These are phyloP conservation scores for Lasioglossum figueresi DNA, from an alignment of 2,888 invertebrate species.

Conservation along the genomic window DNA sequence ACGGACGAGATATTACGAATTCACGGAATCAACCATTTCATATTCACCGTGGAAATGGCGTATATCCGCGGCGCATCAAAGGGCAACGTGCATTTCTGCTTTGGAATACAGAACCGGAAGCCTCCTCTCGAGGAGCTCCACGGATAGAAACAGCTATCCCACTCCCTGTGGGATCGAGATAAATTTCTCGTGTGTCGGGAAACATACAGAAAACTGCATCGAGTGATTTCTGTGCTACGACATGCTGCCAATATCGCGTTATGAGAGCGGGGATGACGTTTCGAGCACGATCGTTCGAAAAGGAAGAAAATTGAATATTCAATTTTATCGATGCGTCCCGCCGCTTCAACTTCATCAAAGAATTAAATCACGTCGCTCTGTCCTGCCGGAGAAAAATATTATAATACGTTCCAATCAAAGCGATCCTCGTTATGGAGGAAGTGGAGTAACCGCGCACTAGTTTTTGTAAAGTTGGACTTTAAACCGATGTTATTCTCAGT, in stretches of 20 bases:
- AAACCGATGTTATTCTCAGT: too few relatives aligned
- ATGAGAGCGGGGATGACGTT: neutral
- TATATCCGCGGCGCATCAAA: neutral
- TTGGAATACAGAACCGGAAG: neutral
- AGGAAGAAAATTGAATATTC: constrained; percentile 3
- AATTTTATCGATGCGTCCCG: neutral
- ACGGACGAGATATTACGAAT: neutral
- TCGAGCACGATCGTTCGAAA: neutral
- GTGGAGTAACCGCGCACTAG: too few relatives aligned
- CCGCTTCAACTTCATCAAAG: neutral
- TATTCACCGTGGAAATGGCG: neutral
- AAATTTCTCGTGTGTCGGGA: constrained; percentile 13
- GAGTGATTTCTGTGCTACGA: constrained; percentile 7
- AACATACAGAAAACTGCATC: neutral
- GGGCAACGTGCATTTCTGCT: neutral
- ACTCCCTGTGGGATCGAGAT: constrained; percentile 2
- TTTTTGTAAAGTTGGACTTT: too few relatives aligned
- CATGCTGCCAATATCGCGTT: constrained; percentile 2
- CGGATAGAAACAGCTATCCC: neutral
- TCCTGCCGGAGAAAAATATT: neutral
- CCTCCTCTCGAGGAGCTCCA: neutral
- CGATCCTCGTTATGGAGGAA: too few relatives aligned
- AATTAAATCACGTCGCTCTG: constrained; percentile 4
- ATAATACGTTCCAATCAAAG: neutral
- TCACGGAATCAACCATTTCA: neutral